Evolutionary conservation across 1,140 invertebrate genomes (phyloP).

Genomic region (Drosophila parvula): DNA sequence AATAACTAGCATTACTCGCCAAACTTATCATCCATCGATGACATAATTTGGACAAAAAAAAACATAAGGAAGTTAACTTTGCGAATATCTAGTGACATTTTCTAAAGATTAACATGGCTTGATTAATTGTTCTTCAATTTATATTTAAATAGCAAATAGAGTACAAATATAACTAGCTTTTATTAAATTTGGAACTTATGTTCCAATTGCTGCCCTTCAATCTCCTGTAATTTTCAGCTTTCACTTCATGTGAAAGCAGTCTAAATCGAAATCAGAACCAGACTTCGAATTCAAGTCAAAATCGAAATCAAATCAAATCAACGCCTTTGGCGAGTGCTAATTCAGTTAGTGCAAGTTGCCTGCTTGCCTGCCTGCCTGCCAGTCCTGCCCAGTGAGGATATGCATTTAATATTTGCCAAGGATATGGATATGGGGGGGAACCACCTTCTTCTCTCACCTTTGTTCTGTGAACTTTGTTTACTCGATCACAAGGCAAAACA

Average conservation of each 20-base stretch:
- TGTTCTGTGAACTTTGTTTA: slow-evolving; percentile 73
- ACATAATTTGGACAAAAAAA: neutral
- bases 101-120: neutral
- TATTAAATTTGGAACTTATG: too few species aligned
- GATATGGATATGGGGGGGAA: slow-evolving; percentile 19
- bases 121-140: slow-evolving; percentile 1
- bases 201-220: neutral
- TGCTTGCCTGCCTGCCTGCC: neutral
- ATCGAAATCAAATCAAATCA: slow-evolving; percentile 52
- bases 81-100: neutral
- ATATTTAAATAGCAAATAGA: neutral
- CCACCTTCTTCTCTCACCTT: slow-evolving; percentile 28
- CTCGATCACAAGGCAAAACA: slow-evolving; percentile 60
- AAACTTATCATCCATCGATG: slow-evolving; percentile 4
- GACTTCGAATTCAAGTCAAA: neutral
- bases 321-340: slow-evolving; percentile 43
- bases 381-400: slow-evolving; percentile 33
- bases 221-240: neutral
- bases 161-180: too few species aligned
- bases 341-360: slow-evolving; percentile 26
- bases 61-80: neutral
- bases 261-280: slow-evolving; percentile 4
- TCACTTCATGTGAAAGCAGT: neutral
- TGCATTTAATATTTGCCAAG: slow-evolving; percentile 55
- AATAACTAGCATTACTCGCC: slow-evolving; percentile 1